These are phyloP conservation scores for Thera britannica DNA, from an alignment of 2,888 invertebrate genomes.

Conservation along the genomic window DNA sequence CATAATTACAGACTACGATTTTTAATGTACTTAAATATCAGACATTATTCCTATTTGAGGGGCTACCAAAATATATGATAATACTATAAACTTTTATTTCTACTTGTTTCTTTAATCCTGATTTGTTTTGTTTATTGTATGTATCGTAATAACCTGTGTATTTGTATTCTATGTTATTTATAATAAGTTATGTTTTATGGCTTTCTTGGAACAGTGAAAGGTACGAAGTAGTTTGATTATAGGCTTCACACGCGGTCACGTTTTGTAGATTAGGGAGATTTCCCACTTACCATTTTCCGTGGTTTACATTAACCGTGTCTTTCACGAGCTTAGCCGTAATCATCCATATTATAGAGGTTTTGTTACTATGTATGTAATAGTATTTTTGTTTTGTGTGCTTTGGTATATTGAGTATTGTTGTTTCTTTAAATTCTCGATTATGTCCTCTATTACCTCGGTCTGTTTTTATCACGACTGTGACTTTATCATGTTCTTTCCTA, in stretches of 20 bases:
- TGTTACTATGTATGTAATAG: too few species aligned
- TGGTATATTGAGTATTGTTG: too few species aligned
- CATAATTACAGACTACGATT: too few species aligned
- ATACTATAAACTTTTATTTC: background rate
- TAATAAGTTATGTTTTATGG: conserved; percentile 45
- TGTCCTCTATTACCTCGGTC: too few species aligned
- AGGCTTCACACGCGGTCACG: conserved; percentile 16
- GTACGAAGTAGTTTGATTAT: conserved; percentile 44
- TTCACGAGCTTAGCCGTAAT: background rate
- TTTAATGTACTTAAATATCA: too few species aligned
- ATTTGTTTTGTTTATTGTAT: conserved; percentile 1
- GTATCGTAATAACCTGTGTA: conserved; percentile 7
- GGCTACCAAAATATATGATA: background rate
- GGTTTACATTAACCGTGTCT: conserved; percentile 14
- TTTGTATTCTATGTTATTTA: conserved; percentile 21
- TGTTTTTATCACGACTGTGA: too few species aligned
- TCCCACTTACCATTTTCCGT: conserved; percentile 20
- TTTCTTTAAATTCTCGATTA: too few species aligned
- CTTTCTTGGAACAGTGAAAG: conserved; percentile 53
- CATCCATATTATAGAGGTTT: background rate
- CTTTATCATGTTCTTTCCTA: too few species aligned
- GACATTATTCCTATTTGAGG: too few species aligned
- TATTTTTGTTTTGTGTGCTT: too few species aligned
- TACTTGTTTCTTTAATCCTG: background rate
- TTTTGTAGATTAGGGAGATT: conserved; percentile 16